Evolutionary conservation across 1,140 invertebrate genomes (phyloP), one percentile per base, ranked within the genome.

Genomic region (Meloidogyne hapla): DNA sequence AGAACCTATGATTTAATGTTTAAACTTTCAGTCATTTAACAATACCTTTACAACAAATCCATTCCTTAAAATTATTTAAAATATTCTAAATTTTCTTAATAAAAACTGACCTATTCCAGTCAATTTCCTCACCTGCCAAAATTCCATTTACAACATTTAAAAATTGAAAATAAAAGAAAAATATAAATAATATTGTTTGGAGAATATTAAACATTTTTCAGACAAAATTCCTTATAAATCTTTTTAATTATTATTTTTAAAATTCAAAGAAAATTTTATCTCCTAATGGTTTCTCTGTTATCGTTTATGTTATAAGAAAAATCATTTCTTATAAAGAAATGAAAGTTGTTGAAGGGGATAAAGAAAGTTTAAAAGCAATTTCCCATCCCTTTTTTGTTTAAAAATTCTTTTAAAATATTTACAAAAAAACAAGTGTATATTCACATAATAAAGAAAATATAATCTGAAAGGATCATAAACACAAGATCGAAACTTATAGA

Each of bases 1-100:
- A 73, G 56, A 73, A 73, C 64, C 71, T 73, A 21, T 23, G n/a
- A 23, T 28, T 33, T 13, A 56, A 0, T 68, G 5, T 69, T 61
- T 70, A 15, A 26, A 42, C 1, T 26, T 6, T 56, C 15, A 70
- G n/a, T n/a, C n/a, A n/a, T n/a, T n/a, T n/a, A 61, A 62, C 8
- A 15, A 48, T 21, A 73, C 70, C 70, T 73, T 73, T n/a, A 61
- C 70, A 64, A 73, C 56, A 73, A 28, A 73, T 23, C 70, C 70
- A 64, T 73, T 25, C 56, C 70, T 73, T 25, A 73, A 72, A 69
- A 15, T n/a, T 9, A 18, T 18, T 42, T 69, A 12, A 18, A 5
- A 9, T 18, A 42, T 12, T 48, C 15, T 48, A 15, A n/a, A 42
- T 13, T 40, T 40, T 69, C 13, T 13, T 12, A 15, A 3, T 56